These are phyloP conservation scores for Heliconius ismenius DNA, from an alignment of 2,888 invertebrate genomes.

Conservation along the genomic window DNA sequence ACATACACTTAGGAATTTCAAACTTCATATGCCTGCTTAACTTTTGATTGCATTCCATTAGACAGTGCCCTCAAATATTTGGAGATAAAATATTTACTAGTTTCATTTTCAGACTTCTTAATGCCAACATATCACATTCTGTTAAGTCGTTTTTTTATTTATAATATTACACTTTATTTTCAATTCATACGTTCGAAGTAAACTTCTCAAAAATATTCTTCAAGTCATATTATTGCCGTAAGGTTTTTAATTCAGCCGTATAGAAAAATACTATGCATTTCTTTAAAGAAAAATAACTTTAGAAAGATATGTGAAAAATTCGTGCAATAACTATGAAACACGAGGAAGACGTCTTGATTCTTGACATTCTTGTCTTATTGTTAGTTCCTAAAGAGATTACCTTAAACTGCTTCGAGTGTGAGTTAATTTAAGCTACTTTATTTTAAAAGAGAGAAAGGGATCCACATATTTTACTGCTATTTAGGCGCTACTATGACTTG, in stretches of 20 bases:
- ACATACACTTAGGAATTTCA: slow-evolving; percentile 62
- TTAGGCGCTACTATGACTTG: slow-evolving; percentile 44
- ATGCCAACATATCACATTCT: slow-evolving; percentile 41
- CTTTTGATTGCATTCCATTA: slow-evolving; percentile 63
- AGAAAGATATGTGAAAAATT: slow-evolving; percentile 26
- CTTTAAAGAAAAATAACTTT: slow-evolving; percentile 20
- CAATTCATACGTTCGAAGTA: not conserved
- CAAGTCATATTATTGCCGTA: not conserved
- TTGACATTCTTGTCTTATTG: slow-evolving; percentile 71
- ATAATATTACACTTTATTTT: not conserved
- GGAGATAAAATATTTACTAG: slow-evolving; percentile 48
- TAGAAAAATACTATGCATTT: not conserved
- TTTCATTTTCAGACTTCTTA: slow-evolving; percentile 46
- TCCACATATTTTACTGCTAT: slow-evolving; percentile 65
- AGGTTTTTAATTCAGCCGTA: not conserved
- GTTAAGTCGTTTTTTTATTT: slow-evolving; percentile 11
- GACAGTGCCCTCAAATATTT: slow-evolving; percentile 56
- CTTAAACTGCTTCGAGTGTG: slow-evolving; percentile 67
- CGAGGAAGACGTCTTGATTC: slow-evolving; percentile 59
- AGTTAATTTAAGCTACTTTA: slow-evolving; percentile 70
- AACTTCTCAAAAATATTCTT: not conserved
- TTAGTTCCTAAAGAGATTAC: slow-evolving; percentile 68
- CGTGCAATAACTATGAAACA: slow-evolving; percentile 33
- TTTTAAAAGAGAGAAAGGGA: slow-evolving; percentile 73
- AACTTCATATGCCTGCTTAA: slow-evolving; percentile 60